These are phyloP conservation scores for Phyllotreta cruciferae DNA, from an alignment of 2,888 invertebrate species.

Conservation along the genomic window DNA sequence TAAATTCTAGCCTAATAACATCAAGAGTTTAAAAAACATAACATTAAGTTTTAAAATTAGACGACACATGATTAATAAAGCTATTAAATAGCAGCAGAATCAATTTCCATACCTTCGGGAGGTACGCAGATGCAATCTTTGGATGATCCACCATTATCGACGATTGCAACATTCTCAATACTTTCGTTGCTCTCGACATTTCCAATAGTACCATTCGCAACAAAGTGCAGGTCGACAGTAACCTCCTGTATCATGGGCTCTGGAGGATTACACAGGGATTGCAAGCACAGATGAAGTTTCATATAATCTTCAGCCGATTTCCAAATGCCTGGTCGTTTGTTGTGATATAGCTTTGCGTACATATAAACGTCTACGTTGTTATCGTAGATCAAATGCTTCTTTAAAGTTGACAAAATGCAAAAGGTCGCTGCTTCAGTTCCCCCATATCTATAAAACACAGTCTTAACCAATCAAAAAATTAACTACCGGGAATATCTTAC, in stretches of 20 bases:
- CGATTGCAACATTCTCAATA: constrained; percentile 44
- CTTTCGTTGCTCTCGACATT: constrained; percentile 51
- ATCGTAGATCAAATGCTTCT: constrained; percentile 80
- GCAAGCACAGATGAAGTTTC: constrained; percentile 72
- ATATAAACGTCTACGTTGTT: constrained; percentile 85
- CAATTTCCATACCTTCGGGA: constrained; percentile 66
- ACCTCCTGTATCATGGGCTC: constrained; percentile 47
- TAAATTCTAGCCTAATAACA: no score
- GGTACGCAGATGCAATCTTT: constrained; percentile 65
- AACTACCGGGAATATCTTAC: constrained; percentile 65
- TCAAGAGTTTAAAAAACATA: no score
- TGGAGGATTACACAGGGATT: constrained; percentile 59
- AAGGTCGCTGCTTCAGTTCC: constrained; percentile 91
- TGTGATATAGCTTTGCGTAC: constrained; percentile 87
- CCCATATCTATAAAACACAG: constrained; percentile 72
- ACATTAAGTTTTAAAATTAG: no score
- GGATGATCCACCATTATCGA: constrained; percentile 21
- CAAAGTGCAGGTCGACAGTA: constrained; percentile 62
- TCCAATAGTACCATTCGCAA: constrained; percentile 63
- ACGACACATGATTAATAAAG: no score
- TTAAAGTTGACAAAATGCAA: constrained; percentile 79
- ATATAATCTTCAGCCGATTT: constrained; percentile 73
- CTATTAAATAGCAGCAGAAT: constrained; percentile 53
- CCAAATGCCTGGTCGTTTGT: constrained; percentile 84
- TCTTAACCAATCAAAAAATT: neutral